Conservation (phyloP, 2,888 invertebrate species). For the Drosophila subsilvestris region DNA sequence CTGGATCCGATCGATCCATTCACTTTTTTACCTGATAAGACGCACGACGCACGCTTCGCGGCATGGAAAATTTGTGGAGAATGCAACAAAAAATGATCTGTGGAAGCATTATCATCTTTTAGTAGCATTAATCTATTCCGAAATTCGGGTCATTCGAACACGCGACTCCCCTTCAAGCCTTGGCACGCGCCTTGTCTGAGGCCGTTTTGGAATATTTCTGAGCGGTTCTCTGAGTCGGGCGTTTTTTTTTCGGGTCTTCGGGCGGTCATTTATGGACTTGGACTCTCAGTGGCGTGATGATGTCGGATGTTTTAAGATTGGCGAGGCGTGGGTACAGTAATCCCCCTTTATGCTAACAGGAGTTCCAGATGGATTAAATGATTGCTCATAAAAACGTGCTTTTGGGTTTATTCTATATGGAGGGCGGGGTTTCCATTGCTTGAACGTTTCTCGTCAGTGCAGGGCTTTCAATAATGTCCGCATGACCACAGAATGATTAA, state of each 20-base stretch:
- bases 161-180: slow-evolving; percentile 36
- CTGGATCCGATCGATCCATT: slow-evolving; percentile 56
- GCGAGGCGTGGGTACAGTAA: neutral
- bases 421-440: neutral
- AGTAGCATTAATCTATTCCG: slow-evolving; percentile 38
- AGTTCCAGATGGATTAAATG: neutral
- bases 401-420: neutral
- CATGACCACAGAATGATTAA: neutral
- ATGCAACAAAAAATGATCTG: slow-evolving; percentile 12
- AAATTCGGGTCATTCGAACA: slow-evolving; percentile 44
- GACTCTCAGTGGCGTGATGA: slow-evolving; percentile 67
- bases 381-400: neutral
- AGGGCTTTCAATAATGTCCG: neutral
- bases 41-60: slow-evolving; percentile 39
- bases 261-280: slow-evolving; percentile 35
- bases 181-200: slow-evolving; percentile 55
- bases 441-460: too few species aligned
- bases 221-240: slow-evolving; percentile 40
- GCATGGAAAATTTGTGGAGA: slow-evolving; percentile 33
- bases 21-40: slow-evolving; percentile 61
- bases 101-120: slow-evolving; percentile 18
- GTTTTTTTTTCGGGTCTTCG: slow-evolving; percentile 19
- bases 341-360: neutral
- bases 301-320: slow-evolving; percentile 1
- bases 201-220: slow-evolving; percentile 49